Percentiles rank a stretch among this genome's conserved stretches.
phyloP scores from a whole-genome alignment of 2,888 invertebrate genomes.

The Agrochola lota region DNA sequence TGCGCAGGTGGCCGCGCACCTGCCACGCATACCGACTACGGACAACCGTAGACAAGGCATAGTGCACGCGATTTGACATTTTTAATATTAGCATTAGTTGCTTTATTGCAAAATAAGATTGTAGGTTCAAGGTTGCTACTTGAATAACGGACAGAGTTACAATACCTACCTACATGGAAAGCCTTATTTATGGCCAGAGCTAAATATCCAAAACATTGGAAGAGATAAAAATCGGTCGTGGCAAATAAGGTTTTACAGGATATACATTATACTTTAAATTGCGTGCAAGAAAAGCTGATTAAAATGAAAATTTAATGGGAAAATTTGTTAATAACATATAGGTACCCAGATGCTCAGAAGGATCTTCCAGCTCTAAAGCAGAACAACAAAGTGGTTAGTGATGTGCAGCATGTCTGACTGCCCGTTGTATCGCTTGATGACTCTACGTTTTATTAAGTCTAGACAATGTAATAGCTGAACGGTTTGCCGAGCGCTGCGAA shows the following conservation, averaged over 20 bases:
- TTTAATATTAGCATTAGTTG: slow-evolving; percentile 48
- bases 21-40: slow-evolving; percentile 84
- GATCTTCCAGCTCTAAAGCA: background rate
- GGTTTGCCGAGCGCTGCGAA: slow-evolving; percentile 72
- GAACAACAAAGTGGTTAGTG: background rate
- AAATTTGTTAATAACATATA: background rate
- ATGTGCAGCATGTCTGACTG: slow-evolving; percentile 5
- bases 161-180: background rate
- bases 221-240: background rate
- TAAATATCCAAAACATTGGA: background rate
- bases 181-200: background rate
- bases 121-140: background rate
- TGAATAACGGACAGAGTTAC: background rate
- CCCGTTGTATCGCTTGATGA: slow-evolving; percentile 67
- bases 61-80: slow-evolving; percentile 78
- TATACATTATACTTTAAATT: background rate
- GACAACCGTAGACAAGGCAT: slow-evolving; percentile 81
- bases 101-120: slow-evolving; percentile 11
- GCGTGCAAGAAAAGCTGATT: background rate
- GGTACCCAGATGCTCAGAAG: background rate
- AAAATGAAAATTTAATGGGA: background rate
- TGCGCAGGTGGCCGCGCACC: slow-evolving; percentile 90
- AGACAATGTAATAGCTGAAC: slow-evolving; percentile 80
- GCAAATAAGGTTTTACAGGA: background rate
- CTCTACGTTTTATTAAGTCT: slow-evolving; percentile 77